phyloP scores from a whole-genome alignment of 2,888 invertebrate genomes.

The Odontocerum albicorne region DNA sequence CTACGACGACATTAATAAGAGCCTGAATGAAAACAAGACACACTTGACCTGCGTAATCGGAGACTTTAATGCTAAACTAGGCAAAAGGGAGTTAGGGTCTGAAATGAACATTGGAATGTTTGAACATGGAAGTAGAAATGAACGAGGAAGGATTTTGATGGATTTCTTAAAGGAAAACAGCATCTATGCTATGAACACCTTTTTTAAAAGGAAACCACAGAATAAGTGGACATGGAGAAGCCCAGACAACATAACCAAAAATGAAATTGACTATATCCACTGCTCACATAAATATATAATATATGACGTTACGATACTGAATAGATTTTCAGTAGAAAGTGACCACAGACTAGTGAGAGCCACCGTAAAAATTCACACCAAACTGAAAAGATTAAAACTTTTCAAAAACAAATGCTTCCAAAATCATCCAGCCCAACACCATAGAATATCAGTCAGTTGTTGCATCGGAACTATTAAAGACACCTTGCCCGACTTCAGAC shows the following conservation, averaged over 20 bases:
- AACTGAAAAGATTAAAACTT: background rate
- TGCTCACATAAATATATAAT: constrained; percentile 3
- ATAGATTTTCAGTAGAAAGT: background rate
- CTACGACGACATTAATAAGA: background rate
- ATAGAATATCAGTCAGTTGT: background rate
- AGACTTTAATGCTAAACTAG: background rate
- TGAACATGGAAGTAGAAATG: background rate
- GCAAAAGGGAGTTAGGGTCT: background rate
- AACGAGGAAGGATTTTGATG: background rate
- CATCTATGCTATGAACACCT: background rate
- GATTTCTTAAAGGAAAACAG: background rate
- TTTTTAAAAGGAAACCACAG: no score
- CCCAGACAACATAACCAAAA: background rate
- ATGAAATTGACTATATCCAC: constrained; percentile 1
- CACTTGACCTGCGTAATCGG: background rate
- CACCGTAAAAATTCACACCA: background rate
- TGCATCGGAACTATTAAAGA: background rate
- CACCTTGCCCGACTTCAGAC: background rate
- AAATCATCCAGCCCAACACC: background rate
- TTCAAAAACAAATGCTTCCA: background rate
- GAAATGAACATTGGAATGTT: background rate
- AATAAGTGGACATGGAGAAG: no score
- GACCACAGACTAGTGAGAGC: constrained; percentile 4
- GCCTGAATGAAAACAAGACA: background rate
- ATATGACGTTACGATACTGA: background rate